Percentiles rank a stretch among this genome's conserved stretches.
Conservation (phyloP, 2,113 vertebrate species). For the Ondatra zibethicus region DNA sequence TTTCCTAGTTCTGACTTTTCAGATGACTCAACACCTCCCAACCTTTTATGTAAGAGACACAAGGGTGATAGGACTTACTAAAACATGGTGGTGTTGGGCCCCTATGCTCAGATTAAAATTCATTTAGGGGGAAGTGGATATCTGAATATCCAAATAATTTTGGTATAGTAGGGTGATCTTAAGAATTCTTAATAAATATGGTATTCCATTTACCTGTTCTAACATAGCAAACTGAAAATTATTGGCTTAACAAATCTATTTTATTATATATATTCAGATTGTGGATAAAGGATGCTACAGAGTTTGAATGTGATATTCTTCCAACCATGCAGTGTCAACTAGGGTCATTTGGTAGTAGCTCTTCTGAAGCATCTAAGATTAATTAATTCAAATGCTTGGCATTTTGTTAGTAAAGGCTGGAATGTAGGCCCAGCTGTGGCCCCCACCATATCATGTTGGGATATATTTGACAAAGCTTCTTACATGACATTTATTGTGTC, state of each 20-base stretch:
- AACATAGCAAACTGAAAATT: not conserved
- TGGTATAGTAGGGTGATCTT: not conserved
- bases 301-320: not conserved
- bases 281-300: not conserved
- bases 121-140: not conserved
- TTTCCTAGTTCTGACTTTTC: constrained; percentile 21
- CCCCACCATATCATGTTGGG: not conserved
- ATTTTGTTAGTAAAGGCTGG: not conserved
- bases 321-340: not conserved
- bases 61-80: not conserved
- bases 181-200: not conserved
- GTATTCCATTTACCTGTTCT: not conserved
- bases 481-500: not conserved
- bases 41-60: not conserved
- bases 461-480: not conserved
- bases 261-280: not conserved
- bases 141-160: not conserved
- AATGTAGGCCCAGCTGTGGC: not conserved
- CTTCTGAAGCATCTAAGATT: not conserved
- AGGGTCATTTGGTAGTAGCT: not conserved
- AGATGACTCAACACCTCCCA: not conserved
- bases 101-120: not conserved
- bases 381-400: not conserved
- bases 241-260: not conserved
- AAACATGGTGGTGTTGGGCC: not conserved